phyloP scores from a whole-genome alignment of 92 coral and sea anemone species.

The Palythoa grandis region DNA sequence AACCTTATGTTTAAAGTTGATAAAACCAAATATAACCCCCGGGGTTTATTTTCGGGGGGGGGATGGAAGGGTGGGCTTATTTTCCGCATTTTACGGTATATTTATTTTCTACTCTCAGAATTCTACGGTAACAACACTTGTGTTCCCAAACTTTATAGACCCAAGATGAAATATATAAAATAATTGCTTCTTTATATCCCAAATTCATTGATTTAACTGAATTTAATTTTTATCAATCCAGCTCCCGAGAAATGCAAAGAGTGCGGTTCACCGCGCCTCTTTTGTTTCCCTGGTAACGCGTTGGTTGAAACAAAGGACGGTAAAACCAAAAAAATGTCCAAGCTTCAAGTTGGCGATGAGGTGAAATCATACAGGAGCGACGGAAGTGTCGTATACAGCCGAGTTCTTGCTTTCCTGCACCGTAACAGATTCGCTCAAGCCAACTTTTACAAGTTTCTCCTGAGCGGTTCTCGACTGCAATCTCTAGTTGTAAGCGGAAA shows the following conservation, averaged over 20 bases:
- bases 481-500: constrained; percentile 15
- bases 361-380: constrained; percentile 17
- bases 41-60: too few relatives aligned
- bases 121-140: too few relatives aligned
- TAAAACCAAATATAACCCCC: too few relatives aligned
- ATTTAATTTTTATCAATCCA: background rate
- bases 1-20: too few relatives aligned
- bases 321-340: constrained; percentile 1
- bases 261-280: constrained; percentile 17
- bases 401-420: constrained; percentile 30
- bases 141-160: too few relatives aligned
- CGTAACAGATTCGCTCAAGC: constrained; percentile 12
- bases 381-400: constrained; percentile 25
- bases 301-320: constrained; percentile 27
- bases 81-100: too few relatives aligned
- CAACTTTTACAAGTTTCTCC: constrained; percentile 14
- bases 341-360: constrained; percentile 38
- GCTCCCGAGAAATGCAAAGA: constrained; percentile 31
- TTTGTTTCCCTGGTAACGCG: constrained; percentile 41
- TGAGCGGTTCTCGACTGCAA: background rate
- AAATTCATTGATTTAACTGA: background rate
- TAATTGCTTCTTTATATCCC: too few relatives aligned
- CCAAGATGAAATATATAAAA: too few relatives aligned
- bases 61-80: too few relatives aligned
- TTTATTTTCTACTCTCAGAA: too few relatives aligned